phyloP scores from a whole-genome alignment of 2,113 vertebrate genomes.

The Eleginops maclovinus region DNA sequence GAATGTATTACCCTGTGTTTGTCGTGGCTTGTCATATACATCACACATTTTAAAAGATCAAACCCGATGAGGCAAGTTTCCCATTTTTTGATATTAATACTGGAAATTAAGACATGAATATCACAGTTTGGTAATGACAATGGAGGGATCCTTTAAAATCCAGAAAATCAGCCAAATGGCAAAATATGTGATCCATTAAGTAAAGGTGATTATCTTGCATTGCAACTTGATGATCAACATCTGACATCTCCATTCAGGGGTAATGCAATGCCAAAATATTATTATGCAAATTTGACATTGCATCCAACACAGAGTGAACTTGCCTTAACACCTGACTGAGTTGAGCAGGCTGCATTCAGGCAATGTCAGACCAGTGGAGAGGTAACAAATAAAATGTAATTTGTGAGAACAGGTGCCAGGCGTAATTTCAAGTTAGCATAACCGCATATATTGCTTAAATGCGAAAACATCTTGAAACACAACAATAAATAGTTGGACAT shows the following conservation, averaged over 20 bases:
- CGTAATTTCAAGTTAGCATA: conserved; percentile 36
- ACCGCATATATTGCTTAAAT: conserved; percentile 2
- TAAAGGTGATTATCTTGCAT: conserved; percentile 32
- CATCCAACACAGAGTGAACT: conserved; percentile 57
- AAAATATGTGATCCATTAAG: conserved; percentile 39
- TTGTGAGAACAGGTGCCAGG: conserved; percentile 33
- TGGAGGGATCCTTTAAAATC: conserved; percentile 5
- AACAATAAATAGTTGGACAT: background rate
- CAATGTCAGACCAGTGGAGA: conserved; percentile 41
- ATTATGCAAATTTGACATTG: conserved; percentile 64
- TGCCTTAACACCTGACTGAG: conserved; percentile 45
- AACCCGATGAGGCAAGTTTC: background rate
- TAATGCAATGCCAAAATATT: conserved; percentile 50
- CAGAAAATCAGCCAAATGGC: background rate
- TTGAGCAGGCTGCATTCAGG: conserved; percentile 16
- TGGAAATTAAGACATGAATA: conserved; percentile 9
- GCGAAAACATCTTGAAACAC: background rate
- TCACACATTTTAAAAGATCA: too few species aligned
- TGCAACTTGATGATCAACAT: conserved; percentile 24
- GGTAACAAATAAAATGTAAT: conserved; percentile 23
- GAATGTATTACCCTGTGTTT: background rate
- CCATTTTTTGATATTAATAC: background rate
- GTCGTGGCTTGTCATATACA: background rate
- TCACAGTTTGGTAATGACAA: conserved; percentile 8
- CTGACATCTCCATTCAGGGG: conserved; percentile 50